Evolutionary conservation across 2,113 vertebrate genomes (phyloP), one percentile per base, ranked within the genome.

Genomic region (Percopsis transmontana): DNA sequence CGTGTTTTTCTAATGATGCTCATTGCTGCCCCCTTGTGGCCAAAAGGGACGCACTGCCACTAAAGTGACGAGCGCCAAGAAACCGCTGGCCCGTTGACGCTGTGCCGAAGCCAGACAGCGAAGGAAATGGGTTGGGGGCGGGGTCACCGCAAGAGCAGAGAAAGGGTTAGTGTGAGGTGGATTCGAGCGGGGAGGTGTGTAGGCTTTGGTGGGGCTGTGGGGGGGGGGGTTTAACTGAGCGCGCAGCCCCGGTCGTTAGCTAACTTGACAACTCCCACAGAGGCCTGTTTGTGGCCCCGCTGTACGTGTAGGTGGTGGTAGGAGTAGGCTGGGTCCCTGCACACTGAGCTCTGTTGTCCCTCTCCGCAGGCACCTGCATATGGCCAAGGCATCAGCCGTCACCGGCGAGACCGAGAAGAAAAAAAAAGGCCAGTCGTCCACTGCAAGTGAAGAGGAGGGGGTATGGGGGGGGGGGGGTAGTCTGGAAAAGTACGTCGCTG

Each of bases 341-440:
- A 87, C 86, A 88, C 86, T 89, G 87, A 85, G 80, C 67, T 63
- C 84, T 87, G 84, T 88, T 91, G 85, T 89, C 77, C 85, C 85
- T 76, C 74, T 61, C 7, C 16, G 74, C 62, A 74, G 81, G 79
- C 66, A 77, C 72, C 77, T 76, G 81, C 87, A 88, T 88, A 87
- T 85, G 88, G 87, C 76, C 79, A 74, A 90, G 77, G 77, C 87
- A 85, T 89, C 86, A 88, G 59, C 58, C 71, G 63, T 67, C 50
- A 53, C 5, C 1, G n/a, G 21, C 61, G 40, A 24, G 7, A 15
- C 53, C 9, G 51, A 60, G 58, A 14, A 39, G 59, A 66, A 50
- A 70, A 72, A 65, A 85, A 77, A 70, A 74, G n/a, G n/a, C 42
- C 3, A 5, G 55, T 19, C 16, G 53, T 61, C 62, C 68, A 68